Conservation (phyloP, 2,797 vertebrate species). For the Notamacropus eugenii region DNA sequence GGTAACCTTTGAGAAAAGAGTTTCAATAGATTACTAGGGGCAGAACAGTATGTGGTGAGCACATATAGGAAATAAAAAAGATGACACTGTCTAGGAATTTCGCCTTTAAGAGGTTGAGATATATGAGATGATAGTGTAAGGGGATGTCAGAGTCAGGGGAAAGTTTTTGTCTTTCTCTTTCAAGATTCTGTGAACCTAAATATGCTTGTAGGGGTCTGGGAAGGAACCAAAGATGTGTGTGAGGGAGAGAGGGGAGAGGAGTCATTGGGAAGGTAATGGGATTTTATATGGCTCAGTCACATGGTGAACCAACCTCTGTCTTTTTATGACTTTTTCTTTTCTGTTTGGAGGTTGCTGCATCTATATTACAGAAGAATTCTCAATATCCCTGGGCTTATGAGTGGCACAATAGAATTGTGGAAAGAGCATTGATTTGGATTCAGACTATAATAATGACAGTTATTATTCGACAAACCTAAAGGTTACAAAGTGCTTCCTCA, state of each 20-base stretch:
- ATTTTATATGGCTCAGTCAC: neutral
- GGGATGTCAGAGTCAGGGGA: neutral
- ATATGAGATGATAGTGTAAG: neutral
- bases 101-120: neutral
- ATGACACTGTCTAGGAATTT: neutral
- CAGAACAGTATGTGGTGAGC: neutral
- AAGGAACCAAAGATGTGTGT: neutral
- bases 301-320: neutral
- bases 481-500: neutral
- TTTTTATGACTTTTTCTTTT: neutral
- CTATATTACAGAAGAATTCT: neutral
- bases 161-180: neutral
- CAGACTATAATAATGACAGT: neutral
- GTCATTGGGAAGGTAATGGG: neutral
- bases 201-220: neutral
- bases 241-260: neutral
- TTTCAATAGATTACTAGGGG: neutral
- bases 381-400: neutral
- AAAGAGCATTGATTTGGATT: neutral
- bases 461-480: neutral
- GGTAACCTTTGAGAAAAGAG: neutral
- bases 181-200: neutral
- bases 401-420: neutral
- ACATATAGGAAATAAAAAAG: neutral
- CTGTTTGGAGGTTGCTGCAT: neutral